These are phyloP conservation scores for Balanococcus diminutus DNA, from an alignment of 2,888 invertebrate species.

Conservation along the genomic window DNA sequence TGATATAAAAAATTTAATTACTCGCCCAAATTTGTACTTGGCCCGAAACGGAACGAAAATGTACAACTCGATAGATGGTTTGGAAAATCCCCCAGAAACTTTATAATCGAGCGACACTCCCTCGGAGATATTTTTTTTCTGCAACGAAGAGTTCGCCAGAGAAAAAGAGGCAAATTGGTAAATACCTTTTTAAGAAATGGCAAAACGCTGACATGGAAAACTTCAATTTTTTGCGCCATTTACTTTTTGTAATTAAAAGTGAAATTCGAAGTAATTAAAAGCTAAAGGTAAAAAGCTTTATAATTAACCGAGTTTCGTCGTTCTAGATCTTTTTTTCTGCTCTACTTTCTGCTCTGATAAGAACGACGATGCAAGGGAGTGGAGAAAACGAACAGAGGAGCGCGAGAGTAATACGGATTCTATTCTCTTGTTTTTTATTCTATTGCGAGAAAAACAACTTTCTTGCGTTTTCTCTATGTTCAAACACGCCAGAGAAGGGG, in stretches of 20 bases:
- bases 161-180: conserved; percentile 1
- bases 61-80: conserved; percentile 7
- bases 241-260: conserved; percentile 53
- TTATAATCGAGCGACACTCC: background rate
- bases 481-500: background rate
- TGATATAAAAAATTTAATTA: conserved; percentile 16
- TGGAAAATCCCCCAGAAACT: background rate
- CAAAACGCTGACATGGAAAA: conserved; percentile 45
- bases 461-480: background rate
- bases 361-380: background rate
- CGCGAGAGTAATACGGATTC: background rate
- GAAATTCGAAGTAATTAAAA: conserved; percentile 49
- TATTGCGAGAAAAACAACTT: conserved; percentile 34
- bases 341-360: background rate
- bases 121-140: background rate
- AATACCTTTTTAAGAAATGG: conserved; percentile 34
- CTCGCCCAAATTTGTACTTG: background rate
- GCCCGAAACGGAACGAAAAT: background rate
- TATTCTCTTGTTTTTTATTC: conserved; percentile 11
- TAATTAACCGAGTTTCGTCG: conserved; percentile 26
- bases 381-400: background rate
- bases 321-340: conserved; percentile 11
- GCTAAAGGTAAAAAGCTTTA: conserved; percentile 44
- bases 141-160: background rate
- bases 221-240: conserved; percentile 53